Evolutionary conservation across 1,140 invertebrate species (phyloP).

Genomic region (Bursaphelenchus mucronatus): DNA sequence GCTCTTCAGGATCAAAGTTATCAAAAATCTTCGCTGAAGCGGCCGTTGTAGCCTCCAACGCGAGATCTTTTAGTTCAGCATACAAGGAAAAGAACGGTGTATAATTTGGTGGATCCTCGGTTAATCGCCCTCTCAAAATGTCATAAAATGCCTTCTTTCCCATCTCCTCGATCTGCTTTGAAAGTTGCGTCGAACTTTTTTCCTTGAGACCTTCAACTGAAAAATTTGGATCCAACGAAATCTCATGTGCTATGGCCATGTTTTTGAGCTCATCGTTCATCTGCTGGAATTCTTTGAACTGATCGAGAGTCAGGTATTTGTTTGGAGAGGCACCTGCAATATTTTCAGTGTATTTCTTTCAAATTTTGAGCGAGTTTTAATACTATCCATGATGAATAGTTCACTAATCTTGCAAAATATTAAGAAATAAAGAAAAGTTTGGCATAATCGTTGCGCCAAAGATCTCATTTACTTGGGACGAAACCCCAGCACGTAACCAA

Average conservation of each 20-base stretch:
- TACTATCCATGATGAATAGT: too few species aligned
- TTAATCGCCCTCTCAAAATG: slow-evolving; percentile 7
- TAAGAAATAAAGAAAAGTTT: too few species aligned
- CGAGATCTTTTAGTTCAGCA: slow-evolving; percentile 11
- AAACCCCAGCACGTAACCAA: too few species aligned
- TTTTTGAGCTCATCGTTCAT: slow-evolving; percentile 19
- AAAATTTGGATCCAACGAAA: slow-evolving; percentile 9
- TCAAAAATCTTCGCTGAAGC: slow-evolving; percentile 1
- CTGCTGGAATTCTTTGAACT: slow-evolving; percentile 10
- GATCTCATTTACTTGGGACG: too few species aligned
- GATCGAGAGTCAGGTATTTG: slow-evolving; percentile 10
- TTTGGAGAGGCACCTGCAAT: slow-evolving; percentile 12
- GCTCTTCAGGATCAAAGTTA: slow-evolving; percentile 5
- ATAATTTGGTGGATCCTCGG: slow-evolving; percentile 10
- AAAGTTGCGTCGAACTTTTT: not conserved
- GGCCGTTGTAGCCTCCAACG: slow-evolving; percentile 10
- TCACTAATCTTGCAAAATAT: too few species aligned
- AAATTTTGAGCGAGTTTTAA: too few species aligned
- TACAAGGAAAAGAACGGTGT: slow-evolving; percentile 5
- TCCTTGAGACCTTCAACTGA: slow-evolving; percentile 11
- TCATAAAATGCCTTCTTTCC: slow-evolving; percentile 16
- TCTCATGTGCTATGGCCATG: slow-evolving; percentile 22
- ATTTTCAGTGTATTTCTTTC: too few species aligned
- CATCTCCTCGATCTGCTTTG: slow-evolving; percentile 12
- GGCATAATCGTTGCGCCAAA: too few species aligned